phyloP scores from a whole-genome alignment of 1,140 invertebrate genomes.

The Chrysomallon squamiferum region DNA sequence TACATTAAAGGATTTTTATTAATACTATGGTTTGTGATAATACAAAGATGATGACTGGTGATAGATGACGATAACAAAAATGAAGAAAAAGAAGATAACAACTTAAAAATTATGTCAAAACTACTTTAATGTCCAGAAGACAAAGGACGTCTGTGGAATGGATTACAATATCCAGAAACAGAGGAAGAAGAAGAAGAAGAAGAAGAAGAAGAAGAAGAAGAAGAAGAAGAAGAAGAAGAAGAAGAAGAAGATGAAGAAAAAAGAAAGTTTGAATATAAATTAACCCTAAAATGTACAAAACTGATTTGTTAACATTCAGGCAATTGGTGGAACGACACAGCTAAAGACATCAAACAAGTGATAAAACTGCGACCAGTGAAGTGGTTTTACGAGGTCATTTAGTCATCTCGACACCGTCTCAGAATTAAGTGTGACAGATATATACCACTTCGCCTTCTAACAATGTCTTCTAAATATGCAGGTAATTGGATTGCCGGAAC shows the following conservation, averaged over 20 bases:
- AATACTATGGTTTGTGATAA: background rate
- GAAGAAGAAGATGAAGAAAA: background rate
- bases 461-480: too few species aligned
- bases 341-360: too few species aligned
- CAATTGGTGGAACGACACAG: too few species aligned
- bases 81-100: constrained; percentile 3
- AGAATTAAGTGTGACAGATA: too few species aligned
- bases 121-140: background rate
- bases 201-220: constrained; percentile 8
- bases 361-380: too few species aligned
- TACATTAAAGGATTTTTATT: too few species aligned
- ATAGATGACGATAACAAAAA: background rate
- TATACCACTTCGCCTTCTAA: too few species aligned
- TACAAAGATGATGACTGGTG: background rate
- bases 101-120: background rate
- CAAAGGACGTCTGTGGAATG: background rate
- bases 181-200: constrained; percentile 5
- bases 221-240: constrained; percentile 5
- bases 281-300: too few species aligned
- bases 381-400: too few species aligned
- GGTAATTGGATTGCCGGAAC: too few species aligned
- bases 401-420: too few species aligned
- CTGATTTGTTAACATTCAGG: too few species aligned
- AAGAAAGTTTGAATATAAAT: background rate
- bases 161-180: background rate